phyloP scores from a whole-genome alignment of 2,113 vertebrate genomes.

The Ranitomeya variabilis region DNA sequence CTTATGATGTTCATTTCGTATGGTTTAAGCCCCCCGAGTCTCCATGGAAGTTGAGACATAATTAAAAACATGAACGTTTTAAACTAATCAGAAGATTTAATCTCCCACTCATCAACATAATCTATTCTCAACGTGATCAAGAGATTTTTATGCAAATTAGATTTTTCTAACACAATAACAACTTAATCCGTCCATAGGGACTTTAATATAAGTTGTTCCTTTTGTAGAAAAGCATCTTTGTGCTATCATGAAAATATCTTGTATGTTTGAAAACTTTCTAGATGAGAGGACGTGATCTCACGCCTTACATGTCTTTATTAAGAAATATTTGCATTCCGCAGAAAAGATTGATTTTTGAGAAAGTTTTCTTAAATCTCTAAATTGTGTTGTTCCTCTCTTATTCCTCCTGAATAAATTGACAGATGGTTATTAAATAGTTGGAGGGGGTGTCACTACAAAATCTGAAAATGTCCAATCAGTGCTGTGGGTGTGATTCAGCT shows the following conservation, averaged over 20 bases:
- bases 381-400: too few relatives aligned
- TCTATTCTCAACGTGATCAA: constrained; percentile 44
- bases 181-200: constrained; percentile 5
- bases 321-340: too few relatives aligned
- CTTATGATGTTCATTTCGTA: constrained; percentile 21
- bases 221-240: neutral
- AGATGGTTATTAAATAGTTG: too few relatives aligned
- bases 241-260: neutral
- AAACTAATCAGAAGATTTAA: constrained; percentile 54
- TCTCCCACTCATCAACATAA: constrained; percentile 45
- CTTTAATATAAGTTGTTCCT: neutral
- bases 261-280: constrained; percentile 9
- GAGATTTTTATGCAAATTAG: constrained; percentile 47
- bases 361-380: too few relatives aligned
- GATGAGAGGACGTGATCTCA: too few relatives aligned
- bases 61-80: constrained; percentile 57
- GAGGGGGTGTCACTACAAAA: too few relatives aligned
- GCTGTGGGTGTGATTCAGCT: too few relatives aligned
- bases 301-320: too few relatives aligned
- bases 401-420: too few relatives aligned
- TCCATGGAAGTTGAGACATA: constrained; percentile 38
- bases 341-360: too few relatives aligned
- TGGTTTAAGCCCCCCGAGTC: constrained; percentile 21
- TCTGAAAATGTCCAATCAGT: too few relatives aligned
- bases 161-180: constrained; percentile 42